These are phyloP conservation scores for Philopotamus ludificatus DNA, from an alignment of 1,140 invertebrate species.

Conservation along the genomic window DNA sequence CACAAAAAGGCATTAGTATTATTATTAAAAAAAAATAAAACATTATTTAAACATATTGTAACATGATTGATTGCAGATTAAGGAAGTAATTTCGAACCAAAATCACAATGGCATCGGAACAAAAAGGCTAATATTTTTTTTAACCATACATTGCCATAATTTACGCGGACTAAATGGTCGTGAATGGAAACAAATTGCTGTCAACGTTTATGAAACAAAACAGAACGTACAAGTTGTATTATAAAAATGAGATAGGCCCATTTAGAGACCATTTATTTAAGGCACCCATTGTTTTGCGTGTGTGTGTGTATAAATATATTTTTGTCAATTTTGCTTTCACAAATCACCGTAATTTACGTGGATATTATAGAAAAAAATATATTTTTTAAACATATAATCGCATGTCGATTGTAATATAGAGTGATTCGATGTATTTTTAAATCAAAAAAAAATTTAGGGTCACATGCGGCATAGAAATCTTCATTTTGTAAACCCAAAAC, in stretches of 20 bases:
- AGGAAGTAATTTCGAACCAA: slow-evolving; percentile 7
- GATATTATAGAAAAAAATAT: no score
- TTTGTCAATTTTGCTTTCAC: slow-evolving; percentile 37
- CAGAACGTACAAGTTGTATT: slow-evolving; percentile 14
- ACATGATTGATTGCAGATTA: slow-evolving; percentile 24
- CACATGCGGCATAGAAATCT: no score
- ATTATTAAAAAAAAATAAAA: slow-evolving; percentile 18
- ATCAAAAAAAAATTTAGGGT: no score
- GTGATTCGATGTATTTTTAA: no score
- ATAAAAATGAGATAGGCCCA: slow-evolving; percentile 30
- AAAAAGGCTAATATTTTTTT: slow-evolving; percentile 1
- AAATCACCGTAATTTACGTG: slow-evolving; percentile 41
- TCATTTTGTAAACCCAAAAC: no score
- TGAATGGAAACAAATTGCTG: slow-evolving; percentile 32
- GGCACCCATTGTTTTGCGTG: slow-evolving; percentile 35
- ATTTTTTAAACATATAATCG: no score
- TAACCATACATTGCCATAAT: neutral
- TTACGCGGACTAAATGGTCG: slow-evolving; percentile 15
- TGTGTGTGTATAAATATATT: slow-evolving; percentile 20
- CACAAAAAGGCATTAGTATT: slow-evolving; percentile 49
- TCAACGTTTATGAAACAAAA: slow-evolving; percentile 23
- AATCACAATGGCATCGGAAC: slow-evolving; percentile 7
- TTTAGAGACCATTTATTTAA: slow-evolving; percentile 37
- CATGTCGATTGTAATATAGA: no score
- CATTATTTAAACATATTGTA: no score